These are phyloP conservation scores for Halichondria panicea DNA, from an alignment of 37 sponge, comb jelly and placozoan genomes.

Conservation along the genomic window DNA sequence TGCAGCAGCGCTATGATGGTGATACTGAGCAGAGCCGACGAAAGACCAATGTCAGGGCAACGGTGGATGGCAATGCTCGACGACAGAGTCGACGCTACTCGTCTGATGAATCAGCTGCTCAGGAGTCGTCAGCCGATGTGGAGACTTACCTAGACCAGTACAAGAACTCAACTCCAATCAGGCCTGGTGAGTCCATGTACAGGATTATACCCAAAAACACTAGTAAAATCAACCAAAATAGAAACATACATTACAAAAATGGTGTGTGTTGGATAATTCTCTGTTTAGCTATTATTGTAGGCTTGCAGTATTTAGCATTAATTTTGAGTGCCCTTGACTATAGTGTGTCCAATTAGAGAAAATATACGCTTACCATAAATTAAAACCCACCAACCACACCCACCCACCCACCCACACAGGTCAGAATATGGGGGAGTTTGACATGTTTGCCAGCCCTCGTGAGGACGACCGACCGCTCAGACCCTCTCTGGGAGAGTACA, in stretches of 20 bases:
- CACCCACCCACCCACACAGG: no score
- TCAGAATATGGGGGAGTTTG: conserved; percentile 36
- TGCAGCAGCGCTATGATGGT: conserved; percentile 21
- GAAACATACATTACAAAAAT: no score
- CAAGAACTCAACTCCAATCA: conserved; percentile 39
- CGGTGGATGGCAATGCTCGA: conserved; percentile 53
- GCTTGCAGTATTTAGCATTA: no score
- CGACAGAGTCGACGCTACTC: conserved; percentile 9
- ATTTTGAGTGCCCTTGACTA: no score
- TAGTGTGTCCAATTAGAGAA: no score
- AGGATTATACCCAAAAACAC: not conserved
- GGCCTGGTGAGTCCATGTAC: conserved; percentile 28
- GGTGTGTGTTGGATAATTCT: no score
- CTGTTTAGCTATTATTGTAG: no score
- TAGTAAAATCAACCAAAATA: not conserved
- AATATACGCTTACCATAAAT: no score
- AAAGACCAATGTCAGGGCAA: conserved; percentile 30
- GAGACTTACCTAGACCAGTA: conserved; percentile 24
- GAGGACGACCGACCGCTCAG: conserved; percentile 9
- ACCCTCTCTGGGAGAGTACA: conserved; percentile 15
- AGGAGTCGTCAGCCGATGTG: not conserved
- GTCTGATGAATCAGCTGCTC: conserved; percentile 20
- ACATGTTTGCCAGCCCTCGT: conserved; percentile 20
- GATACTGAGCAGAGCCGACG: conserved; percentile 15
- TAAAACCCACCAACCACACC: no score